Base-by-base conservation (phyloP, 2,797 vertebrate species). In the Alca torda region DNA sequence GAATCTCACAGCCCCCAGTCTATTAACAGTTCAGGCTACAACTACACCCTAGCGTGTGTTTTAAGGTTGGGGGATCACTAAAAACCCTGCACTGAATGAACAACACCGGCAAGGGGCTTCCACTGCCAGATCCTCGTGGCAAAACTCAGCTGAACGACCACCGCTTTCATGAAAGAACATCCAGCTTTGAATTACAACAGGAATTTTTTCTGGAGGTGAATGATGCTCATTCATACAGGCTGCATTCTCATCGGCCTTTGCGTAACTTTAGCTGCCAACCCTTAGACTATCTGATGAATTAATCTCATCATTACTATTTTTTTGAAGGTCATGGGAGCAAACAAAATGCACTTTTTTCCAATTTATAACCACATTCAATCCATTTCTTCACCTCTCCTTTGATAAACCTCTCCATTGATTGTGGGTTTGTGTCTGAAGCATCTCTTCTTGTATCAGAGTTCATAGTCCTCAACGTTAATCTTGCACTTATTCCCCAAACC, bases 111-210 rank as follows among this genome's bases (percentile, higher is more conserved):
- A 41, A 15, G 5, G 11, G 37, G 25, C 73, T 69, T 60, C 25
- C n/a, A 31, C 12, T 26, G 26, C 30, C 56, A 59, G 31, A 60
- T 45, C 21, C 51, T 46, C 0, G 0, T 1, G 13, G 51, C 37
- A 60, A 80, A 84, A 54, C 33, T 35, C 69, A 37, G 13, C 6
- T 4, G 57, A 93, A 64, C n/a, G 39, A 28, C 18, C 1, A 0
- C 39, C n/a, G 39, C 7, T 12, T 68, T 41, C 25, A 69, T 31
- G n/a, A 37, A 70, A 50, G 7, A 75, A 18, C 30, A 54, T 13
- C 79, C 20, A 50, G 43, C 31, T 84, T 63, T 50, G 79, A 85
- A 26, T 17, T 18, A 37, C 12, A 46, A 63, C 51, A 57, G 79
- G 33, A 46, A 83, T 51, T 35, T 80, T 33, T 69, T 74, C 56